Percentiles rank a stretch among this genome's conserved stretches.
phyloP scores from a whole-genome alignment of 2,888 invertebrate genomes.

The Mesochorus sp. region DNA sequence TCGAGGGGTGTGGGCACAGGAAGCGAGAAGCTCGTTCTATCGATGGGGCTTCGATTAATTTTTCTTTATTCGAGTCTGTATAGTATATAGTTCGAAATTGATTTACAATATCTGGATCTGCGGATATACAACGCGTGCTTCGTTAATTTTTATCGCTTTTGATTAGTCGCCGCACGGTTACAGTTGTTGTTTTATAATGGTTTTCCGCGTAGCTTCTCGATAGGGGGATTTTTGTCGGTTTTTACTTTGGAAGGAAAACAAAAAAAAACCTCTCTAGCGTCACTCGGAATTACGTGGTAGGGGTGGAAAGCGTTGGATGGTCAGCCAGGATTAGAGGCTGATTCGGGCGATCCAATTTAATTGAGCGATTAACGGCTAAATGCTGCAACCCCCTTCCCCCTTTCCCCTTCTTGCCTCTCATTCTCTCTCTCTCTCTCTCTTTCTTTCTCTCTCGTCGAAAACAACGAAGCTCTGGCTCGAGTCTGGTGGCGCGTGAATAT shows the following conservation, averaged over 20 bases:
- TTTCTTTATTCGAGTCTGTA: slow-evolving; percentile 60
- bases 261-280: too few relatives aligned
- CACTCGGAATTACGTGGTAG: slow-evolving; percentile 59
- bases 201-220: slow-evolving; percentile 17
- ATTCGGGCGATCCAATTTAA: slow-evolving; percentile 81
- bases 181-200: slow-evolving; percentile 49
- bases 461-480: slow-evolving; percentile 58
- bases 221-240: slow-evolving; percentile 42
- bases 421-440: slow-evolving; percentile 39
- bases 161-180: slow-evolving; percentile 37
- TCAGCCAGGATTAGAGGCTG: slow-evolving; percentile 77
- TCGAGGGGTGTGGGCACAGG: not conserved
- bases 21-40: slow-evolving; percentile 21
- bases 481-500: slow-evolving; percentile 3
- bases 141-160: slow-evolving; percentile 63
- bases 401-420: slow-evolving; percentile 30
- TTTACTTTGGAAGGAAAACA: too few relatives aligned
- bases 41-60: slow-evolving; percentile 62
- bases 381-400: slow-evolving; percentile 59
- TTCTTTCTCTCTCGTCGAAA: slow-evolving; percentile 15
- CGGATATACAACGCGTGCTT: slow-evolving; percentile 6
- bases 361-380: slow-evolving; percentile 82
- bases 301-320: slow-evolving; percentile 54
- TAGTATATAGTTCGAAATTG: slow-evolving; percentile 65
- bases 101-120: slow-evolving; percentile 63